Evolutionary conservation across 2,113 vertebrate genomes (phyloP), one percentile per base, ranked within the genome.

Genomic region (Pygoscelis adeliae): DNA sequence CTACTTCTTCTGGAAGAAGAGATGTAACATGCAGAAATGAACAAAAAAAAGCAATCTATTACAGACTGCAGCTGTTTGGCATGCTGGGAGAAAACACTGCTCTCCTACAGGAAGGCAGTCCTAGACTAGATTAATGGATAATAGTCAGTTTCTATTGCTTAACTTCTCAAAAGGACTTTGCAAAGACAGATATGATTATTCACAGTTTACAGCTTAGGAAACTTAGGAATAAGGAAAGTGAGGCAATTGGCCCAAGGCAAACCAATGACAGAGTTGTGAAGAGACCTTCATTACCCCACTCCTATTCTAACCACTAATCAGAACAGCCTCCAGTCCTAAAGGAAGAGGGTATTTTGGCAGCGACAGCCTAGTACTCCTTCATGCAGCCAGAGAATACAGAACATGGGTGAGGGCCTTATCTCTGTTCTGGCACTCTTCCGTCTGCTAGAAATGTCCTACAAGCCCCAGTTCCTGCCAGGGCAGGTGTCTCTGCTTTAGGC

Each of bases 1-100:
- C 44, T 82, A 34, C 17, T 79, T 72, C 38, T 59, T 56, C 71
- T 78, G 40, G 27, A 70, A 55, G 29, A 79, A 70, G 65, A 93
- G 40, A n/a, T 25, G 12, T 26, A 72, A 49, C 15, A 40, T 0
- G 0, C 0, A 0, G 52, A 87, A 90, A 73, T 30, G 5, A 91
- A 52, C 2, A 15, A 74, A 89, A 89, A 89, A 70, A 42, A 21
- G 1, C 56, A 89, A 69, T 38, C 21, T 53, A 66, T 67, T 52
- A 47, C 23, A 74, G 19, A 17, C 29, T 93, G 52, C 73, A 91
- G 65, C 56, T 88, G 13, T 67, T 83, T 47, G 44, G 19, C 2
- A 1, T 56, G 12, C 78, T 63, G 77, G 42, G 25, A 73, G 29
- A 82, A 79, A 82, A 5, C 9, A 38, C 13, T 17, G 12, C 17